These are phyloP conservation scores for Piliocolobus tephrosceles DNA, from an alignment of 2,113 vertebrate species.

Conservation along the genomic window DNA sequence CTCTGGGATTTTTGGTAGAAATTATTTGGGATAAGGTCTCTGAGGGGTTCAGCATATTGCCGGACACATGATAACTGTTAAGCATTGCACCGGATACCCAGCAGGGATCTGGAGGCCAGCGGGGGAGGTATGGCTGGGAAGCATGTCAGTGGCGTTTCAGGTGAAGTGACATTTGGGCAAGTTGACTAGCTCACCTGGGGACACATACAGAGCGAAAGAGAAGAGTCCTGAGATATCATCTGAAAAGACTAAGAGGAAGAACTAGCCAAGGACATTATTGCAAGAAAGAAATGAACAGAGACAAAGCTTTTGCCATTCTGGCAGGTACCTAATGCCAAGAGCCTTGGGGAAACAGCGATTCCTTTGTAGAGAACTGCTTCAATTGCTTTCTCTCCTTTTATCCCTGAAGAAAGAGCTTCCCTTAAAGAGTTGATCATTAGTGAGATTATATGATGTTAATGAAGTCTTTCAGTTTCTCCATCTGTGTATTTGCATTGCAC, in stretches of 20 bases:
- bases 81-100: background rate
- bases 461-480: constrained; percentile 58
- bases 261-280: background rate
- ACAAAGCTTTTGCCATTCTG: background rate
- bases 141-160: background rate
- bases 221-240: background rate
- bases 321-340: background rate
- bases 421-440: constrained; percentile 19
- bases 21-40: background rate
- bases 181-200: background rate
- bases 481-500: constrained; percentile 55
- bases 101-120: background rate
- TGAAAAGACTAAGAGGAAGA: constrained; percentile 9
- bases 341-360: background rate
- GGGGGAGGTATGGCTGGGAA: background rate
- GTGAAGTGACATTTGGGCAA: background rate
- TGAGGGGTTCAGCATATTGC: background rate
- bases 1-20: background rate
- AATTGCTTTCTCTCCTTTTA: background rate
- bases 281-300: background rate
- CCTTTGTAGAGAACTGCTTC: background rate
- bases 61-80: background rate
- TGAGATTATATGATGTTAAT: constrained; percentile 28
- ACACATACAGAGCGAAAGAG: background rate
- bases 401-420: constrained; percentile 24